A percentile compares a stretch with the other conserved stretches of the same genome.
Evolutionary conservation across 2,888 invertebrate genomes (phyloP).

Genomic region (Dynastes hyllus): DNA sequence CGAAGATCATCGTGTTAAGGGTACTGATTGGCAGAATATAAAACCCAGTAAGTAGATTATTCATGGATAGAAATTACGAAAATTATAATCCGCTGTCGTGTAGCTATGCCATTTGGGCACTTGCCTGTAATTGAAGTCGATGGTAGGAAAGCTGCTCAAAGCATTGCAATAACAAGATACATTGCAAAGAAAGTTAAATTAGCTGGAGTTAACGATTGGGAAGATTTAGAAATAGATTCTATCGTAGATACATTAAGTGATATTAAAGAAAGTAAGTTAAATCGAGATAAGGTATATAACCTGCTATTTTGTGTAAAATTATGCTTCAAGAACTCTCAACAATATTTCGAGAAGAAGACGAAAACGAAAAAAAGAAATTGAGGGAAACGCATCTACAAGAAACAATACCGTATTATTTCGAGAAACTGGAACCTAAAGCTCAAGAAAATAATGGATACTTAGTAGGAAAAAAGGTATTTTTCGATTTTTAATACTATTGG

Average conservation of each 20-base stretch:
- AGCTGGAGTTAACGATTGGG: slow-evolving; percentile 73
- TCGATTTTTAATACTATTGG: no score
- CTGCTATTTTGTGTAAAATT: not conserved
- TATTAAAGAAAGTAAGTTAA: slow-evolving; percentile 72
- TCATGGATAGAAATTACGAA: not conserved
- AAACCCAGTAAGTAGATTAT: slow-evolving; percentile 72
- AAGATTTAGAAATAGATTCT: slow-evolving; percentile 76
- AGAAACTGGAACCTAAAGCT: slow-evolving; percentile 74
- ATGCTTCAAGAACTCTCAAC: slow-evolving; percentile 70
- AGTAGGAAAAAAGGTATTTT: slow-evolving; percentile 67
- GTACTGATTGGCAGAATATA: slow-evolving; percentile 73
- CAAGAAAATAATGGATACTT: slow-evolving; percentile 77
- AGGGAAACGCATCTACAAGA: slow-evolving; percentile 71
- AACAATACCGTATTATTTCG: slow-evolving; percentile 74
- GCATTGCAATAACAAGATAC: slow-evolving; percentile 75
- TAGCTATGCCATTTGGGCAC: slow-evolving; percentile 77
- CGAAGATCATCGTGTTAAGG: slow-evolving; percentile 73
- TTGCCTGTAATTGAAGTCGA: slow-evolving; percentile 77
- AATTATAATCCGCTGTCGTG: not conserved
- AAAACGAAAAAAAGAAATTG: slow-evolving; percentile 71
- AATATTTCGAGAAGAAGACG: slow-evolving; percentile 74
- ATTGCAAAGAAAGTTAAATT: slow-evolving; percentile 76
- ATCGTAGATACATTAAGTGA: slow-evolving; percentile 76
- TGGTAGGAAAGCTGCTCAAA: slow-evolving; percentile 76
- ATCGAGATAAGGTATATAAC: not conserved